phyloP scores from a whole-genome alignment of 2,888 invertebrate genomes.

The Anthophora plumipes region DNA sequence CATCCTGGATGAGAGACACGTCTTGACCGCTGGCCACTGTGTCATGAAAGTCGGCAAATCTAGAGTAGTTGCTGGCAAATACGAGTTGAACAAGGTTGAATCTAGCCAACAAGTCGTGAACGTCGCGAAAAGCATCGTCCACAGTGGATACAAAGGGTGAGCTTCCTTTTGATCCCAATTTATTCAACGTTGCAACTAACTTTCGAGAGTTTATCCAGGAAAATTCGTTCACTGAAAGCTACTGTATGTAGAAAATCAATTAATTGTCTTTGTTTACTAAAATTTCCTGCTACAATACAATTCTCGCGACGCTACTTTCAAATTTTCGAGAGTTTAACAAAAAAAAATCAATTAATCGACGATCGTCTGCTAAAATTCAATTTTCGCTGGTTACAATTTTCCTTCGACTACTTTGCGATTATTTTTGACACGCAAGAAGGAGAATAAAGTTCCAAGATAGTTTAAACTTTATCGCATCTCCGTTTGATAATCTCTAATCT shows the following conservation, averaged over 20 bases:
- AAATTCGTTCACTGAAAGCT: neutral
- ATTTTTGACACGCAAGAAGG: neutral
- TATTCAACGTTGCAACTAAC: no score
- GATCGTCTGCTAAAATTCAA: no score
- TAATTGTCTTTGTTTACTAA: no score
- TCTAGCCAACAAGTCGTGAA: conserved; percentile 80
- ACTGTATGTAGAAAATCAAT: no score
- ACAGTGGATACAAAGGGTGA: conserved; percentile 79
- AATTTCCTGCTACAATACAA: no score
- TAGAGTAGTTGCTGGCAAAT: conserved; percentile 86
- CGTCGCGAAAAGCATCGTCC: conserved; percentile 78
- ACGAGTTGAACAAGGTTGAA: conserved; percentile 82
- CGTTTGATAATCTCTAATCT: neutral
- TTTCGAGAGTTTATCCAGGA: neutral
- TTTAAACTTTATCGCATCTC: neutral
- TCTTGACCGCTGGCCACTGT: conserved; percentile 85
- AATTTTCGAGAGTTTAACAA: no score
- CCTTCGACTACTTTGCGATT: no score
- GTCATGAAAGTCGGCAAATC: conserved; percentile 77
- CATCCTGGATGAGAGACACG: conserved; percentile 81
- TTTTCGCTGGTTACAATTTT: no score
- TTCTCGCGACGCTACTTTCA: no score
- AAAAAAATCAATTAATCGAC: no score
- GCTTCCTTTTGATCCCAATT: neutral
- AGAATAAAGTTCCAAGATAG: neutral